Percentiles rank a stretch among this genome's conserved stretches.
Conservation (phyloP, 2,797 vertebrate genomes). For the Philypnodon macrostomus region DNA sequence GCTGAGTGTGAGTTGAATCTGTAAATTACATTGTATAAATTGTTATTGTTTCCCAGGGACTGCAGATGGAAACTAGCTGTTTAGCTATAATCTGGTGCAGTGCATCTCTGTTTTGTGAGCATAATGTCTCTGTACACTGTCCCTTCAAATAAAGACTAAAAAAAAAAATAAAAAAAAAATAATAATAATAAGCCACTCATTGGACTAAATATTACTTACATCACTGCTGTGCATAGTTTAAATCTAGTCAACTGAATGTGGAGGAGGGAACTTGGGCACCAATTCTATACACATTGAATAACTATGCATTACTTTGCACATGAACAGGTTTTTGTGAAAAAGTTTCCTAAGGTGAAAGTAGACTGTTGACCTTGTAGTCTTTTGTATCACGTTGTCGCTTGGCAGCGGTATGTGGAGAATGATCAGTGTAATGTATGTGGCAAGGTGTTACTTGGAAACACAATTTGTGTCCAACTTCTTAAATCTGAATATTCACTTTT, state of each 20-base stretch:
- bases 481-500: neutral
- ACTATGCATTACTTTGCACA: slow-evolving; percentile 6
- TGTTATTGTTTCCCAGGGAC: too few relatives aligned
- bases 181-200: too few relatives aligned
- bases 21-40: too few relatives aligned
- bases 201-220: too few relatives aligned
- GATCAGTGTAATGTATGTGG: neutral
- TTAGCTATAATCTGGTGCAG: too few relatives aligned
- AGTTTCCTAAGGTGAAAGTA: slow-evolving; percentile 6
- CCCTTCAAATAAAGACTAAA: too few relatives aligned
- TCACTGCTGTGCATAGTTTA: too few relatives aligned
- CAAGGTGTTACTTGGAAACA: neutral
- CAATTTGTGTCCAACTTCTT: neutral
- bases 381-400: slow-evolving; percentile 1
- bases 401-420: neutral
- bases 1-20: too few relatives aligned
- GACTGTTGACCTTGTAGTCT: neutral
- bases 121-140: too few relatives aligned
- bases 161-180: too few relatives aligned
- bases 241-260: neutral
- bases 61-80: too few relatives aligned
- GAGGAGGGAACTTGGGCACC: neutral
- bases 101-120: too few relatives aligned
- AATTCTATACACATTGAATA: neutral
- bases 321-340: slow-evolving; percentile 5